Conservation (phyloP, 1,140 invertebrate genomes). For the Zaprionus davidi region DNA sequence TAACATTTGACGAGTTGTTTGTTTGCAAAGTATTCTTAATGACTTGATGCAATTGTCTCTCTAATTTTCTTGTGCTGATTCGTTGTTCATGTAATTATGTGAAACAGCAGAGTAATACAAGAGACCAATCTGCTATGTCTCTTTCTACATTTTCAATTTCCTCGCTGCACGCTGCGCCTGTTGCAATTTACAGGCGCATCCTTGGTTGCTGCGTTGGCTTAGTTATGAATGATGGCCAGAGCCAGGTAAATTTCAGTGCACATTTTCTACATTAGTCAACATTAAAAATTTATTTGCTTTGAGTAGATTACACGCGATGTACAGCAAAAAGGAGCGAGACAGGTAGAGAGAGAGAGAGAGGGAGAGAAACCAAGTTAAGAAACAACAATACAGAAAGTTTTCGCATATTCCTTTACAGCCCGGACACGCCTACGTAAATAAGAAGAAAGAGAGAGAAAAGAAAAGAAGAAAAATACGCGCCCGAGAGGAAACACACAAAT, state of each 20-base stretch:
- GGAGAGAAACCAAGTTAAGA: conserved; percentile 17
- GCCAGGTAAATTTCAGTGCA: conserved; percentile 73
- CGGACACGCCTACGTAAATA: conserved; percentile 45
- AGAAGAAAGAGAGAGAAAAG: conserved; percentile 1
- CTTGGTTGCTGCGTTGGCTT: conserved; percentile 22
- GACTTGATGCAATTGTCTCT: conserved; percentile 44
- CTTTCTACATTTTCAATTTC: conserved; percentile 55
- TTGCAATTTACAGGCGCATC: conserved; percentile 52
- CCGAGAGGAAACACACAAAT: conserved; percentile 58
- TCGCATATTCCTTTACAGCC: conserved; percentile 38
- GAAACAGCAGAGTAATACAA: not conserved
- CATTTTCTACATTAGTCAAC: conserved; percentile 81
- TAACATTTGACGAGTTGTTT: conserved; percentile 51
- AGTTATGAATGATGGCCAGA: conserved; percentile 42
- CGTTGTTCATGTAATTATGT: conserved; percentile 19
- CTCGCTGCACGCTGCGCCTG: conserved; percentile 40
- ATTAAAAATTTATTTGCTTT: conserved; percentile 82
- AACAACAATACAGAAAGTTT: conserved; percentile 60
- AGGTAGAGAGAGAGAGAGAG: not conserved
- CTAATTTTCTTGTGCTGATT: conserved; percentile 52
- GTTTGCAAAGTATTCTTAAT: conserved; percentile 73
- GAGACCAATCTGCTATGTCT: not conserved
- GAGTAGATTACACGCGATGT: conserved; percentile 72
- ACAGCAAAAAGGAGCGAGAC: not conserved
- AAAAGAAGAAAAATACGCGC: conserved; percentile 41